These are phyloP conservation scores for Dryoscopus gambensis DNA, from an alignment of 2,113 vertebrate genomes.

Conservation along the genomic window DNA sequence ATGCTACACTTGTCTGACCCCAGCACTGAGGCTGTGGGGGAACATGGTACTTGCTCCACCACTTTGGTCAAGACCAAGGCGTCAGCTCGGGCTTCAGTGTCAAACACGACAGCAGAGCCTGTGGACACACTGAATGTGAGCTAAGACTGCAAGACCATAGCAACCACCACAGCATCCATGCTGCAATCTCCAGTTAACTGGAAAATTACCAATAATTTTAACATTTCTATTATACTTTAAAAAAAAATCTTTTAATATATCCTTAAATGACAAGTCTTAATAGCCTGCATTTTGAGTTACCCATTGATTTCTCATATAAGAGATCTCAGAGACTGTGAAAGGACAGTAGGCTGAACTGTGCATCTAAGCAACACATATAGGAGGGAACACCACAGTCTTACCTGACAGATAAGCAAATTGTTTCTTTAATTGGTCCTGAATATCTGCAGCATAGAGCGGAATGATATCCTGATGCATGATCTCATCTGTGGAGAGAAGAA, in stretches of 20 bases:
- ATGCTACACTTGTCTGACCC: neutral
- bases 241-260: neutral
- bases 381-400: conserved; percentile 34
- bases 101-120: neutral
- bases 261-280: neutral
- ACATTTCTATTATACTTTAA: neutral
- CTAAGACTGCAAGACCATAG: neutral
- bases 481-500: conserved; percentile 74
- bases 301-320: neutral
- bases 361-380: neutral
- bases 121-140: too few species aligned
- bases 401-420: conserved; percentile 94
- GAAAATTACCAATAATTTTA: neutral
- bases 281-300: neutral
- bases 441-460: conserved; percentile 87
- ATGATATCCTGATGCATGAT: conserved; percentile 94
- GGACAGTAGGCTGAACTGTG: neutral
- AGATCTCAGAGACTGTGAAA: neutral
- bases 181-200: neutral
- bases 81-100: neutral
- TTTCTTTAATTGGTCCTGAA: conserved; percentile 88
- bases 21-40: neutral
- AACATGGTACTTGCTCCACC: accelerated
- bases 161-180: neutral
- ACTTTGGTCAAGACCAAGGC: neutral